These are phyloP conservation scores for Calyptommatus sinebrachiatus DNA, from an alignment of 2,113 vertebrate species.

Conservation along the genomic window DNA sequence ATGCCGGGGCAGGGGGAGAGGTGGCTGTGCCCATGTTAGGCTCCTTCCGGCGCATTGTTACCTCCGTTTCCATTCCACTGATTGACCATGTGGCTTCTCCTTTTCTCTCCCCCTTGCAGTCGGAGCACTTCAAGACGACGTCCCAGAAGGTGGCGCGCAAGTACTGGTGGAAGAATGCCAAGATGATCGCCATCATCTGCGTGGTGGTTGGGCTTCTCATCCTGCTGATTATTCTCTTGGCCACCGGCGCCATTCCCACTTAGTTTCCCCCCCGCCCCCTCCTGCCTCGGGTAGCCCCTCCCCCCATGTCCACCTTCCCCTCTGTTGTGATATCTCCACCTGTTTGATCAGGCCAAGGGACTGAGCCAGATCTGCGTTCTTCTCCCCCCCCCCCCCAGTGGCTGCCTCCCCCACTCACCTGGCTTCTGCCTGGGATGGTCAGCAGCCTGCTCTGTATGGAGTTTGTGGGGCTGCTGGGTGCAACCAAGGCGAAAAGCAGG, in stretches of 20 bases:
- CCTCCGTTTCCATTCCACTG: background rate
- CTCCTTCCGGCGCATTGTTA: background rate
- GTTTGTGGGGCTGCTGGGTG: no score
- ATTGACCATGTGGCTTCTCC: background rate
- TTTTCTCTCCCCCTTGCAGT: constrained; percentile 65
- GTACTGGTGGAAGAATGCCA: constrained; percentile 95
- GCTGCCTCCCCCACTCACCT: no score
- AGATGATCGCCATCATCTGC: constrained; percentile 83
- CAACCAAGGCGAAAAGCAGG: no score
- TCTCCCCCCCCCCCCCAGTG: no score
- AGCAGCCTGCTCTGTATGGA: no score
- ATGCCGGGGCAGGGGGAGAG: background rate
- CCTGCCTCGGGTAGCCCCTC: background rate
- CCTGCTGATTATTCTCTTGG: constrained; percentile 84
- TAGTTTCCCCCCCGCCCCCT: constrained; percentile 22
- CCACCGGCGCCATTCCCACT: constrained; percentile 81
- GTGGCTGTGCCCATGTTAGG: background rate
- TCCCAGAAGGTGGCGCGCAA: constrained; percentile 88
- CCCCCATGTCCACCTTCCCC: background rate
- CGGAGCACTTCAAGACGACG: constrained; percentile 91
- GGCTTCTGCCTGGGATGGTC: no score
- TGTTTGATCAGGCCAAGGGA: background rate
- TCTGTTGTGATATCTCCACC: background rate
- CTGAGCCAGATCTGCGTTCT: no score
- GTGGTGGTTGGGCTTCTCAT: constrained; percentile 79